Conservation (phyloP, 2,113 vertebrate species). For the Sebastes schlegelii region DNA sequence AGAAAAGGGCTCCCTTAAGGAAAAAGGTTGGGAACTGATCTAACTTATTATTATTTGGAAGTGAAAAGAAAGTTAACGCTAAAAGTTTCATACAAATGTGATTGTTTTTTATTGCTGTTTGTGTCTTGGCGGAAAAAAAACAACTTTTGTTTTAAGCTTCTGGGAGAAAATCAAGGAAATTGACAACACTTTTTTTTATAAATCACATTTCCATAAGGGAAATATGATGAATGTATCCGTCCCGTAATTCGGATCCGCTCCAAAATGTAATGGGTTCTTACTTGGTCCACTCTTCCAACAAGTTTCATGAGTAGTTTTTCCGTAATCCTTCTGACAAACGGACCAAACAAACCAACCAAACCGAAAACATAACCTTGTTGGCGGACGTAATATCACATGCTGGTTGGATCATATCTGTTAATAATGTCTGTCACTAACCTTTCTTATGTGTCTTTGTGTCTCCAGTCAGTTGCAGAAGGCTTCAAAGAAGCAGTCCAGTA, state of each 20-base stretch:
- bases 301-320: background rate
- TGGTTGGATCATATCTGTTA: background rate
- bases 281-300: background rate
- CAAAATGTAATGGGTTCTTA: too few species aligned
- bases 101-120: background rate
- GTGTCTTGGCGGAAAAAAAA: background rate
- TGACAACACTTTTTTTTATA: background rate
- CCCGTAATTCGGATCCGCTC: too few species aligned
- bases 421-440: background rate
- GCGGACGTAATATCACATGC: background rate
- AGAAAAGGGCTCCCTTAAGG: too few species aligned
- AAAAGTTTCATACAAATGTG: background rate
- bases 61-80: constrained; percentile 6
- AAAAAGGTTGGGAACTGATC: too few species aligned
- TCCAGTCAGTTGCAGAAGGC: constrained; percentile 93
- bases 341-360: background rate
- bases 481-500: constrained; percentile 98
- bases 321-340: background rate
- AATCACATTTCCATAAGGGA: background rate
- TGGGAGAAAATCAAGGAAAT: background rate
- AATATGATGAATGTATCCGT: too few species aligned
- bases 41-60: background rate
- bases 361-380: background rate
- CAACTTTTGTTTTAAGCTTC: background rate
- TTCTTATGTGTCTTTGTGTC: constrained; percentile 24